A percentile compares a stretch with the other conserved stretches of the same genome.
Evolutionary conservation across 2,113 vertebrate species (phyloP).

Genomic region (Archocentrus centrarchus): DNA sequence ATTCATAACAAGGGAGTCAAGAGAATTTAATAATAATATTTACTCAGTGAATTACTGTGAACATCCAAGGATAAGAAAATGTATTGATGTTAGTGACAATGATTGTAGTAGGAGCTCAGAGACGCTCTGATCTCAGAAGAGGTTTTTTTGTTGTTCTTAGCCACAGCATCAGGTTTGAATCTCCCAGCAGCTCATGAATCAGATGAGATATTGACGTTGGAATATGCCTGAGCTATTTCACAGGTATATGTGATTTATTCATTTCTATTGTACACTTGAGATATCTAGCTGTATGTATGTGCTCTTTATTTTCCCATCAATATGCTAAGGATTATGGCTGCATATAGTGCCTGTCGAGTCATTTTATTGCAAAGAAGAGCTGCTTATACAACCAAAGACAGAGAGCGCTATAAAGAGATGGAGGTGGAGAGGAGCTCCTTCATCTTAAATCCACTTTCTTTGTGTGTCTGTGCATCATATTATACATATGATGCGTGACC

Average conservation of each 20-base stretch:
- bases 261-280: background rate
- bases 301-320: conserved; percentile 55
- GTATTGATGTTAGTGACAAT: background rate
- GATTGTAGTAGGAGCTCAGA: background rate
- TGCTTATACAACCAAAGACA: background rate
- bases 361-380: conserved; percentile 13
- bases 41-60: background rate
- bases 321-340: conserved; percentile 32
- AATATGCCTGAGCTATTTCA: background rate
- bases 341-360: background rate
- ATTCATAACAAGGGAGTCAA: background rate
- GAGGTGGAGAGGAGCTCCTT: background rate
- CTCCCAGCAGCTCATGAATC: background rate
- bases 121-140: background rate
- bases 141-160: background rate
- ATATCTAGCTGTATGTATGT: background rate
- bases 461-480: background rate
- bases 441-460: background rate
- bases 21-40: background rate
- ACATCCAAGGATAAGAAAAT: background rate
- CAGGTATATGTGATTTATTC: conserved; percentile 21
- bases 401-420: background rate
- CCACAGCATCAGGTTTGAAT: background rate
- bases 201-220: conserved; percentile 10
- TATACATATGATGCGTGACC: background rate